Base-by-base conservation (phyloP, 2,113 vertebrate genomes). In the Oostethus manadensis region DNA sequence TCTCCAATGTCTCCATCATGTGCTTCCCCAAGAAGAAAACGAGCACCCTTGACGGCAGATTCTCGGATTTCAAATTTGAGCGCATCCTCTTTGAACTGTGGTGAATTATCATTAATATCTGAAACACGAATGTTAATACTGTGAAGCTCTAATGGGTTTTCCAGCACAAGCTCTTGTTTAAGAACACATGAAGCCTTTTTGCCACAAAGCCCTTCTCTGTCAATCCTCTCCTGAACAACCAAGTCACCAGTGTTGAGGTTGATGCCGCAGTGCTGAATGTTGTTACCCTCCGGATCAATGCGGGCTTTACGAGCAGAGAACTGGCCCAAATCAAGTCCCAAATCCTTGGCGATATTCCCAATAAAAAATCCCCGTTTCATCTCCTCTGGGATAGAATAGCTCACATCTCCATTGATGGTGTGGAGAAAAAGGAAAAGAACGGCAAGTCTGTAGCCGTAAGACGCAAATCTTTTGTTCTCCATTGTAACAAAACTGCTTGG, bases 31-130 rank as follows among this genome's bases (percentile, higher is more conserved):
- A 93, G 11, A 0, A 66, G 44, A 68, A 90, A 90, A n/a, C 65
- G 79, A 0, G 67, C 68, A 0, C 90, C 90, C 6, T 83, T 86
- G 1, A 0, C 17, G 0, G 81, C 84, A 0, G 69, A 84, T 45
- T 92, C 91, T 0, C 0, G 51, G 0, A 92, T 88, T 73, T 91
- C 83, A 0, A 93, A 47, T 0, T 82, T 71, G 0, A 88, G 62
- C 0, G 2, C 17, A 1, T 65, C 64, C 14, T 82, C 86, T 0
- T 17, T 21, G 55, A 93, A 93, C 15, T 42, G 11, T 1, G 91
- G 91, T 0, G 73, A 2, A 64, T 93, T 91, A 51, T 93, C 92
- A 68, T 93, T 93, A 29, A 93, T 62, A 51, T 93, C 92, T n/a
- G 88, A 72, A 13, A 93, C 79, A 23, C 86, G 81, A 4, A 93